A percentile compares a stretch with the other conserved stretches of the same genome.
These are phyloP conservation scores for Brotula barbata DNA, from an alignment of 2,797 vertebrate genomes.

Conservation along the genomic window DNA sequence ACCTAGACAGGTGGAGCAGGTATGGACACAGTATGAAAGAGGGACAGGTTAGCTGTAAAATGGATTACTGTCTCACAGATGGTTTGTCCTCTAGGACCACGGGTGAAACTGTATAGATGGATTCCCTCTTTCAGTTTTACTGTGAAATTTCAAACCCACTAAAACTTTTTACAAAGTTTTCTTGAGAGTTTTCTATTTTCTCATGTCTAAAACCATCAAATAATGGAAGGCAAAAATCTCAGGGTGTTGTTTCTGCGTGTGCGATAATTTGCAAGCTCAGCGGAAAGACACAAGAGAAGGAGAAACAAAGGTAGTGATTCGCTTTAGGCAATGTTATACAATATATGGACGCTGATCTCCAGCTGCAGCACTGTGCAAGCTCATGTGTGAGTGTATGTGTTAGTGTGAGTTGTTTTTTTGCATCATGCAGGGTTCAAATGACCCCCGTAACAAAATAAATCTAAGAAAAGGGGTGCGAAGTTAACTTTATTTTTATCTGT, in stretches of 20 bases:
- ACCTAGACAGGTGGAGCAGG: not conserved
- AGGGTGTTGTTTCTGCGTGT: constrained; percentile 11
- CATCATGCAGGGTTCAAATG: constrained; percentile 24
- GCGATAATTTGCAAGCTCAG: constrained; percentile 50
- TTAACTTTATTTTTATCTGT: constrained; percentile 9
- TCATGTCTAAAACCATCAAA: not conserved
- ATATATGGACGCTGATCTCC: constrained; percentile 28
- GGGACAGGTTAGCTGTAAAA: not conserved
- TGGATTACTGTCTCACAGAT: not conserved
- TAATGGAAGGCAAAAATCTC: constrained; percentile 14
- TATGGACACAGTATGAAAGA: not conserved
- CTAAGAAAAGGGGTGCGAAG: not conserved
- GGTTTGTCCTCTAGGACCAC: too few relatives aligned
- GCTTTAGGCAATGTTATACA: constrained; percentile 41
- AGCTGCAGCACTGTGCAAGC: constrained; percentile 25
- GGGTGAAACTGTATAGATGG: too few relatives aligned
- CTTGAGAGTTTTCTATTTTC: not conserved
- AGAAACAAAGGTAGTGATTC: constrained; percentile 41
- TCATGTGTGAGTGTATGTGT: constrained; percentile 4
- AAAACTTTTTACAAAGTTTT: constrained; percentile 5
- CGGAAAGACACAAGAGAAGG: constrained; percentile 38
- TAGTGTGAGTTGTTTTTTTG: constrained; percentile 10
- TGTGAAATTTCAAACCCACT: not conserved
- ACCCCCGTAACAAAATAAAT: constrained; percentile 24
- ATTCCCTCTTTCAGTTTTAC: too few relatives aligned